These are phyloP conservation scores for Rhagophthalmus giganteus DNA, from an alignment of 2,888 invertebrate genomes.

Conservation along the genomic window DNA sequence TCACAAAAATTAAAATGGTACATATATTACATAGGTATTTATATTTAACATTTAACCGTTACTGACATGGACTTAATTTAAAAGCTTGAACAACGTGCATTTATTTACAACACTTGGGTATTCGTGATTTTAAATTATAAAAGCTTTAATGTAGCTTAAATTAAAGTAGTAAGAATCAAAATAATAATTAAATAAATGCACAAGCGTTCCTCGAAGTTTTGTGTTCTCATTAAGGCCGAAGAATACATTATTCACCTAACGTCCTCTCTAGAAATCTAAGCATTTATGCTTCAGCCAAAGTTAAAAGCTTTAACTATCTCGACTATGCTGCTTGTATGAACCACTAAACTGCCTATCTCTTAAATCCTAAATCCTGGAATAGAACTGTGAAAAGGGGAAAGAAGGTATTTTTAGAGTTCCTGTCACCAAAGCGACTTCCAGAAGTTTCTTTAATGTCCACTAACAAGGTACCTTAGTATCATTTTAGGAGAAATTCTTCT, in stretches of 20 bases:
- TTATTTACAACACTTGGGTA: too few relatives aligned
- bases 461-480: constrained; percentile 36
- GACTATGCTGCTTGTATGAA: constrained; percentile 17
- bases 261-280: constrained; percentile 11
- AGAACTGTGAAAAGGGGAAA: constrained; percentile 28
- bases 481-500: constrained; percentile 27
- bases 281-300: constrained; percentile 18
- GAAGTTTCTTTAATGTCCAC: constrained; percentile 34
- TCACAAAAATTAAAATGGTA: too few relatives aligned
- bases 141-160: not conserved
- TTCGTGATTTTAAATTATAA: not conserved
- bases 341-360: constrained; percentile 24
- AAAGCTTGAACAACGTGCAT: too few relatives aligned
- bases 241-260: constrained; percentile 13
- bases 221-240: constrained; percentile 6
- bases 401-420: constrained; percentile 30
- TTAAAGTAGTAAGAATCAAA: not conserved
- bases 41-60: too few relatives aligned
- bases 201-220: not conserved
- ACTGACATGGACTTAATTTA: too few relatives aligned
- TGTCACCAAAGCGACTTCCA: constrained; percentile 28
- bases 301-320: constrained; percentile 21
- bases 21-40: too few relatives aligned
- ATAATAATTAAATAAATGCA: not conserved
- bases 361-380: constrained; percentile 22